These are phyloP conservation scores for Psix sp. DNA, from an alignment of 1,140 invertebrate genomes.

Conservation along the genomic window DNA sequence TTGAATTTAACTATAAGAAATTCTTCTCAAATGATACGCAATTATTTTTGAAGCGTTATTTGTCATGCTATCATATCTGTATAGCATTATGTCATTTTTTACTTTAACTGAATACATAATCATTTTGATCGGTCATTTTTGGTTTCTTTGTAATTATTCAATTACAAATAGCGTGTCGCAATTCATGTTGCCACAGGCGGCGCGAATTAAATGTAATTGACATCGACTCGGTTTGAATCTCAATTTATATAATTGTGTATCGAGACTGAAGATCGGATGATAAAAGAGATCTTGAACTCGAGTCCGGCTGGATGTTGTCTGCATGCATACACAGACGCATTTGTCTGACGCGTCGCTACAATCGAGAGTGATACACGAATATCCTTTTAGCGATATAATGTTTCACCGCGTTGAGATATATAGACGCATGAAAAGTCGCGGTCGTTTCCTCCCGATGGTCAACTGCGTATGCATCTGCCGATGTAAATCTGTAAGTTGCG, in stretches of 20 bases:
- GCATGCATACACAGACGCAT: constrained; percentile 28
- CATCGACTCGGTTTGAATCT: constrained; percentile 42
- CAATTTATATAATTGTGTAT: constrained; percentile 40
- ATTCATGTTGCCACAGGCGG: background rate
- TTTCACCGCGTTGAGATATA: constrained; percentile 38
- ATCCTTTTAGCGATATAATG: constrained; percentile 68
- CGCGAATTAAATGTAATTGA: constrained; percentile 46
- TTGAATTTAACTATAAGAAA: no score
- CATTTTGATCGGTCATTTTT: background rate
- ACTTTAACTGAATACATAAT: background rate
- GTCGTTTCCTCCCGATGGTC: constrained; percentile 39
- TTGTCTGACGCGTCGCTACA: constrained; percentile 53
- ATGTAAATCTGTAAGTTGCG: constrained; percentile 26
- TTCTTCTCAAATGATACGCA: no score
- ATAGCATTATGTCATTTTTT: no score
- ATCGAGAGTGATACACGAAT: constrained; percentile 67
- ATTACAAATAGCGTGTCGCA: constrained; percentile 27
- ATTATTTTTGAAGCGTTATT: no score
- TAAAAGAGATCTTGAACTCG: constrained; percentile 32
- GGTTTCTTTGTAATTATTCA: constrained; percentile 32
- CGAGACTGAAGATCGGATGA: constrained; percentile 40
- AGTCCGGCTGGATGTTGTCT: constrained; percentile 25
- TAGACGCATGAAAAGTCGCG: constrained; percentile 53
- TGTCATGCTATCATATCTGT: no score
- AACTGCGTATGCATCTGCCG: constrained; percentile 21